Evolutionary conservation across 2,888 invertebrate species (phyloP), one percentile per base, ranked within the genome.

Genomic region (Polymixis lichenea): DNA sequence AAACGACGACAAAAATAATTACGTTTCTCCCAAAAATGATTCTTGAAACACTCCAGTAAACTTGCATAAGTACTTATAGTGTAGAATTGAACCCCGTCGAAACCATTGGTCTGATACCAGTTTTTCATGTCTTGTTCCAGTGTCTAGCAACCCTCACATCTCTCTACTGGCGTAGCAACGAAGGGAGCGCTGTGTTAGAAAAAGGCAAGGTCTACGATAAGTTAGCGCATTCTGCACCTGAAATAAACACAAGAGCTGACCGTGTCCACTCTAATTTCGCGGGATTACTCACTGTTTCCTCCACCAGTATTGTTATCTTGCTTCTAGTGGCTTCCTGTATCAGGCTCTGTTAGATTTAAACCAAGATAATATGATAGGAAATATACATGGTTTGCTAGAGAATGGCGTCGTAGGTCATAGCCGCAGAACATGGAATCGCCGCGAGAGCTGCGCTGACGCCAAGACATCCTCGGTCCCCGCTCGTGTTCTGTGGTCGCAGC

Each of bases 161-260:
- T 3, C 70, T 92, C 32, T 94, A 94, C 84, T 93, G 93, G 94
- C 86, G 86, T 71, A 94, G 93, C 84, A 90, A 86, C 61, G 93
- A 94, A 80, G 87, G 89, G 72, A 90, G 78, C 60, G 91, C 91
- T 9, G 67, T 89, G 6, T 82, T 89, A 72, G 88, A 88, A 56
- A 87, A 77, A 28, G n/a, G 2, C 38, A 72, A 58, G 11, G 17
- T 69, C 51, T 32, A 64, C 56, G 7, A 74, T 32, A 74, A 51
- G 19, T 17, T 43, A 19, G 19, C 65, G 13, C 51, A 61, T 8
- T 49, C n/a, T 15, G 8, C 28, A 62, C 72, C 60, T 64, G 75
- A 78, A 51, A 67, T 17, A 43, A 77, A 75, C 19, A 72, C 64
- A 60, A 76, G 15, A 65, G 53, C 75, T 51, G 71, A 72, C 7